Conservation (phyloP, 2,888 invertebrate species). For the Dicycla oo region DNA sequence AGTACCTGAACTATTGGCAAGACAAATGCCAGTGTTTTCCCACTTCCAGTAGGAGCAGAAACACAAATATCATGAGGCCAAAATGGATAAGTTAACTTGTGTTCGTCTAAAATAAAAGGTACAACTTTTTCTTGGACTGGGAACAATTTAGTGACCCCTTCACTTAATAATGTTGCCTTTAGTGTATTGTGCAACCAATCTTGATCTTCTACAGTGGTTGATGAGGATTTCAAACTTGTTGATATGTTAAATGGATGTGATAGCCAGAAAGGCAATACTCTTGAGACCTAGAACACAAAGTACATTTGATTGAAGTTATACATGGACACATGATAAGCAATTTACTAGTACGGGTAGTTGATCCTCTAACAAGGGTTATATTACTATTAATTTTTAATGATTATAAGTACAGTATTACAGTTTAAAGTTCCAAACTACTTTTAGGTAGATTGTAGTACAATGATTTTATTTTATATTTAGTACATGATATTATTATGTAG, state of each 20-base stretch:
- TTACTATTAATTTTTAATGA: neutral
- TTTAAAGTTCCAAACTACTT: neutral
- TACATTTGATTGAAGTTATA: neutral
- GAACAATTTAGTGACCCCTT: slow-evolving; percentile 94
- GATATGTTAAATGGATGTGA: slow-evolving; percentile 94
- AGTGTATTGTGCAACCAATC: slow-evolving; percentile 92
- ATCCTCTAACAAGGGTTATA: neutral
- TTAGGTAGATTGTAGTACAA: neutral
- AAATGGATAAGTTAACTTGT: slow-evolving; percentile 90
- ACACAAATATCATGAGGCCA: slow-evolving; percentile 98
- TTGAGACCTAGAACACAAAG: slow-evolving; percentile 90
- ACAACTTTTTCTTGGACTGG: slow-evolving; percentile 96
- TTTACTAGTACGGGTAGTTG: neutral
- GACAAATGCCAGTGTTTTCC: slow-evolving; percentile 98
- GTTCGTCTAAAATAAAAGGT: slow-evolving; percentile 93
- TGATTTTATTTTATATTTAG: neutral
- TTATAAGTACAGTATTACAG: neutral
- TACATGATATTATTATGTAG: neutral
- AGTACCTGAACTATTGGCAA: slow-evolving; percentile 96
- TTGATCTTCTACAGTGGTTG: slow-evolving; percentile 89
- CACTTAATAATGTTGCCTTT: slow-evolving; percentile 91
- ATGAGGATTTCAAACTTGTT: slow-evolving; percentile 91
- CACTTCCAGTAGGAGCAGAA: slow-evolving; percentile 99
- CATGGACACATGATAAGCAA: neutral
- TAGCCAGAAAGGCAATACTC: slow-evolving; percentile 97